Conservation (phyloP, 2,113 vertebrate species). For the Pteropus alecto region DNA sequence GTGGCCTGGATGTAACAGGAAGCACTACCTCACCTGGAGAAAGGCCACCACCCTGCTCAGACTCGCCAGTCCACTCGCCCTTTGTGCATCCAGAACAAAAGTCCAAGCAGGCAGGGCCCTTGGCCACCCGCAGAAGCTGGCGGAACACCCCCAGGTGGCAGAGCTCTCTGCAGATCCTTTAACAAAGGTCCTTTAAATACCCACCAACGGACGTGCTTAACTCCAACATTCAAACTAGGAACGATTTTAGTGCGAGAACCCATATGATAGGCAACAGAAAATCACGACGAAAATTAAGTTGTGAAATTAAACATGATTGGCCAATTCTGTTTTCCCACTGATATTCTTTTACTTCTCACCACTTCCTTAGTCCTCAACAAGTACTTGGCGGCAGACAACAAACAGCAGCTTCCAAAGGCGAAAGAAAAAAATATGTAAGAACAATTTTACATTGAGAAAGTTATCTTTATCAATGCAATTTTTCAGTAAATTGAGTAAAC, state of each 20-base stretch:
- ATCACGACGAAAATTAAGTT: not conserved
- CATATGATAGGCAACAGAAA: not conserved
- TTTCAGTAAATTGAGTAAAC: not conserved
- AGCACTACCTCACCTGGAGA: not conserved
- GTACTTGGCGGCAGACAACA: not conserved
- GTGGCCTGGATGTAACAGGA: not conserved
- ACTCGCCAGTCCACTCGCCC: not conserved
- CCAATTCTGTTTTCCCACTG: not conserved
- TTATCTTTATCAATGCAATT: not conserved
- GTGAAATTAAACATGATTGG: not conserved
- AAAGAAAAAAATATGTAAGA: not conserved
- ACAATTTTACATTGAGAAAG: not conserved
- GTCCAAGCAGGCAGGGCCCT: too few relatives aligned
- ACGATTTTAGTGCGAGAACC: not conserved
- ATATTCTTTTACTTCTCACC: not conserved
- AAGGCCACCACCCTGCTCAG: not conserved
- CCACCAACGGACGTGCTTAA: not conserved
- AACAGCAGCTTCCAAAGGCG: not conserved
- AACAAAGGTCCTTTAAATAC: not conserved
- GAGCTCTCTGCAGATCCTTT: not conserved
- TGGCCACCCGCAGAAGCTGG: fast-evolving
- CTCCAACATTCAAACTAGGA: not conserved
- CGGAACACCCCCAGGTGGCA: not conserved
- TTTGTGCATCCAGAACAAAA: not conserved
- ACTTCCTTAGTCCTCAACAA: not conserved